Percentiles rank a stretch among this genome's conserved stretches.
phyloP scores from a whole-genome alignment of 23 tunicate genomes.

The Ascidia mentula region DNA sequence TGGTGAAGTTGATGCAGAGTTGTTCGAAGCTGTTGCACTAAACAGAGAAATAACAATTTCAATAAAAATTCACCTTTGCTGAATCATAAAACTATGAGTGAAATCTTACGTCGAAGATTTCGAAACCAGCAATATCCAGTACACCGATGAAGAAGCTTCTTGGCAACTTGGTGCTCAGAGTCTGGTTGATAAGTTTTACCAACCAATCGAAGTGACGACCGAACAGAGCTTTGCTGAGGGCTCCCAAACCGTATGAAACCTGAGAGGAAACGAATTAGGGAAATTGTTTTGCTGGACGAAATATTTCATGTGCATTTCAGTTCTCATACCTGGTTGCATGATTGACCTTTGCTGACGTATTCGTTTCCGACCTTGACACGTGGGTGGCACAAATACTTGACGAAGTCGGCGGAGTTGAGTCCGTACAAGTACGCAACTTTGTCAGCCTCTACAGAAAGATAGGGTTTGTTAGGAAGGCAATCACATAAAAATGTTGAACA shows the following conservation, averaged over 20 bases:
- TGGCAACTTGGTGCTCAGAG: constrained; percentile 90
- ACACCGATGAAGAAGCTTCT: constrained; percentile 99
- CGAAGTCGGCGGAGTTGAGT: constrained; percentile 92
- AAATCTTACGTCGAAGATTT: constrained; percentile 98
- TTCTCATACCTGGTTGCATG: constrained; percentile 90
- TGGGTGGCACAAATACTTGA: constrained; percentile 86
- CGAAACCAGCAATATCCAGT: constrained; percentile 99
- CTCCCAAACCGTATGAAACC: constrained; percentile 68
- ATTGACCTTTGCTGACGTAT: constrained; percentile 98
- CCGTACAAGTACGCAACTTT: constrained; percentile 96
- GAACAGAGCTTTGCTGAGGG: constrained; percentile 87
- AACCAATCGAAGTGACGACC: constrained; percentile 96
- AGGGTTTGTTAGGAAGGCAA: too few relatives aligned
- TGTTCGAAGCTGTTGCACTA: constrained; percentile 99
- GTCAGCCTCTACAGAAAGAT: constrained; percentile 90
- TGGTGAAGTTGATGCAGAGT: constrained; percentile 99
- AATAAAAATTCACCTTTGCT: too few relatives aligned
- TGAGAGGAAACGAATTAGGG: constrained; percentile 19
- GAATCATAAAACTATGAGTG: too few relatives aligned
- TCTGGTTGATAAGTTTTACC: constrained; percentile 76
- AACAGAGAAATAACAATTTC: neutral
- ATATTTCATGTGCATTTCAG: too few relatives aligned
- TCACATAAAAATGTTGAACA: neutral
- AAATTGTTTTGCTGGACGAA: too few relatives aligned
- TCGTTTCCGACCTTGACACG: constrained; percentile 98